Conservation (phyloP, 2,113 vertebrate species). For the Chaetura pelagica region DNA sequence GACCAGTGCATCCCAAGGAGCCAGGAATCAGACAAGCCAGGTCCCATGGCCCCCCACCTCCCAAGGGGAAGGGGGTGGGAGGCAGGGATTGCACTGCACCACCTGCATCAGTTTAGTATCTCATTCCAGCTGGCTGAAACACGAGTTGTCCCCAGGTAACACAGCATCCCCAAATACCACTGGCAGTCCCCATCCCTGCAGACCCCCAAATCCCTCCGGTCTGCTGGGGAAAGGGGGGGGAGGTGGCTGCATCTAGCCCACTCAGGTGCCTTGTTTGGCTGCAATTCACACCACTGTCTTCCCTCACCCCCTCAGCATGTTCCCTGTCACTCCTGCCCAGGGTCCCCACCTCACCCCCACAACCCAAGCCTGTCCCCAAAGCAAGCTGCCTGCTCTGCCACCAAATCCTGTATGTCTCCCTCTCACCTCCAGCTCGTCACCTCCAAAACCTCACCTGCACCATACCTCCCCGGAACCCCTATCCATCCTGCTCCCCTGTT, state of each 20-base stretch:
- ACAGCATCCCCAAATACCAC: neutral
- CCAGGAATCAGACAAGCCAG: neutral
- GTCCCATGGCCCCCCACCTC: neutral
- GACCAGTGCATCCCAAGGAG: neutral
- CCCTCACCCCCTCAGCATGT: neutral
- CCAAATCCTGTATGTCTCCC: neutral
- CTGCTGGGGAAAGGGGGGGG: too few species aligned
- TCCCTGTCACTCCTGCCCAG: accelerated
- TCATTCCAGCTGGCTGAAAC: neutral
- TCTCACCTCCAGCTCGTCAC: neutral
- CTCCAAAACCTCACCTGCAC: neutral
- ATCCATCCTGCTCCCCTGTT: neutral
- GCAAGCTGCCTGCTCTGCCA: neutral
- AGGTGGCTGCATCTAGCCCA: neutral
- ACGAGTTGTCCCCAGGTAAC: neutral
- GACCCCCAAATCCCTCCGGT: accelerated
- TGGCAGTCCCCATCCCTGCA: neutral
- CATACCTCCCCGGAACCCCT: neutral
- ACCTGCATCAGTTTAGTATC: neutral
- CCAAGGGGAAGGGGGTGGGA: neutral
- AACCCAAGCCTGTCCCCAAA: neutral
- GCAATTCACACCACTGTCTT: accelerated
- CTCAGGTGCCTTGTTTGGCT: neutral
- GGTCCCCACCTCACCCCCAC: neutral
- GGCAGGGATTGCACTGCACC: neutral